Evolutionary conservation across 2,797 vertebrate species (phyloP).

Genomic region (Pempheris klunzingeri): DNA sequence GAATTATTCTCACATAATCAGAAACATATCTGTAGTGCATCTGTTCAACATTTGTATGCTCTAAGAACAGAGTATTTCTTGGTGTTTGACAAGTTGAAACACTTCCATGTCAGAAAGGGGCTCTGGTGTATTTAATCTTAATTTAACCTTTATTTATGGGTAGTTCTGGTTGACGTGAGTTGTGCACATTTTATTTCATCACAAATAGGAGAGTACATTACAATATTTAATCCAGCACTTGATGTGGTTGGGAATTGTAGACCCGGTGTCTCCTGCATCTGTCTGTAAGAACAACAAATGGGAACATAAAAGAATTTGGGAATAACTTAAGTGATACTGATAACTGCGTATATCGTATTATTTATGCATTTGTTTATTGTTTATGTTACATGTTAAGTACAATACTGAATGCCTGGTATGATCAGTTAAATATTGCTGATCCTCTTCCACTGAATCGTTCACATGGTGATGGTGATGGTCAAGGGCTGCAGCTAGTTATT

Average conservation of each 20-base stretch:
- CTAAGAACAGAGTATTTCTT: slow-evolving; percentile 27
- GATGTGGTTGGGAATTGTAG: neutral
- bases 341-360: too few species aligned
- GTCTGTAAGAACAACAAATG: neutral
- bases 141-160: slow-evolving; percentile 11
- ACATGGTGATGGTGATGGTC: neutral
- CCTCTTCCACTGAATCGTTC: neutral
- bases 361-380: neutral
- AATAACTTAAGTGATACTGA: neutral
- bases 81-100: slow-evolving; percentile 11
- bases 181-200: neutral
- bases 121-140: slow-evolving; percentile 13
- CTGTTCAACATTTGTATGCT: slow-evolving; percentile 41
- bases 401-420: neutral
- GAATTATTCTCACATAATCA: slow-evolving; percentile 40
- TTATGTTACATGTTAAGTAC: neutral
- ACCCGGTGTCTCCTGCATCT: neutral
- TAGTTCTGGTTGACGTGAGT: slow-evolving; percentile 5
- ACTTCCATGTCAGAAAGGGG: slow-evolving; percentile 8
- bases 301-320: neutral
- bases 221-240: neutral
- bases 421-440: neutral
- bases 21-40: slow-evolving; percentile 47
- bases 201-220: neutral
- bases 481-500: neutral